A percentile compares a stretch with the other conserved stretches of the same genome.
phyloP scores from a whole-genome alignment of 2,888 invertebrate species.

The Pantelozetes paolii region DNA sequence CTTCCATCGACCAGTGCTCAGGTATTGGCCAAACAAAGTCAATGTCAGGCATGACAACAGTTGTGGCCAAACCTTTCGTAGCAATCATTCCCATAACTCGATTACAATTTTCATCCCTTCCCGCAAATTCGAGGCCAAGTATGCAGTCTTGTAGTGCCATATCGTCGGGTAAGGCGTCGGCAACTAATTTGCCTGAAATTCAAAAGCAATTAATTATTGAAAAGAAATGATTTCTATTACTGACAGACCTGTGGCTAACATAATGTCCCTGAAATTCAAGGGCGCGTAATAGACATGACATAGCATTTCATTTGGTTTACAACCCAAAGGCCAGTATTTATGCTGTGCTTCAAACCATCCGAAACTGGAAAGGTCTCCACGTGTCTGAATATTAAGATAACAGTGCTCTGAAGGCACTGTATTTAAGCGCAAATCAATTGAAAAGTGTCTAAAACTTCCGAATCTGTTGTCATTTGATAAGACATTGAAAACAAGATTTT shows the following conservation, averaged over 20 bases:
- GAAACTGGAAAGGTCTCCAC: conserved; percentile 88
- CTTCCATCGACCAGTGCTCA: conserved; percentile 52
- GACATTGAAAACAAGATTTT: conserved; percentile 13
- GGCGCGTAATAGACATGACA: conserved; percentile 61
- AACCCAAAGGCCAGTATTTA: conserved; percentile 58
- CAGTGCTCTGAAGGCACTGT: conserved; percentile 69
- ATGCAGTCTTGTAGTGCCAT: conserved; percentile 61
- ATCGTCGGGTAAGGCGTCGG: conserved; percentile 77
- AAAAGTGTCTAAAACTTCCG: conserved; percentile 35
- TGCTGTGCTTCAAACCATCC: conserved; percentile 87
- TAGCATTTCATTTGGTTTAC: conserved; percentile 55
- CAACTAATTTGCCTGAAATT: conserved; percentile 68
- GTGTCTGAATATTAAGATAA: conserved; percentile 82
- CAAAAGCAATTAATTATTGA: not conserved
- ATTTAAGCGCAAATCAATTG: not conserved
- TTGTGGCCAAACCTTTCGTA: conserved; percentile 55
- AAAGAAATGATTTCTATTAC: not conserved
- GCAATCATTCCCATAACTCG: conserved; percentile 53
- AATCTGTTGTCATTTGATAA: not conserved
- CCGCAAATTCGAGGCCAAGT: conserved; percentile 49
- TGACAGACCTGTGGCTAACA: conserved; percentile 81
- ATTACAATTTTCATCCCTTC: conserved; percentile 50
- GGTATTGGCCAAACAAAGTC: conserved; percentile 63
- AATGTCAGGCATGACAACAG: conserved; percentile 52
- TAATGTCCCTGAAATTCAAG: conserved; percentile 64